phyloP scores from a whole-genome alignment of 2,113 vertebrate species.

The Ceratotherium simum region DNA sequence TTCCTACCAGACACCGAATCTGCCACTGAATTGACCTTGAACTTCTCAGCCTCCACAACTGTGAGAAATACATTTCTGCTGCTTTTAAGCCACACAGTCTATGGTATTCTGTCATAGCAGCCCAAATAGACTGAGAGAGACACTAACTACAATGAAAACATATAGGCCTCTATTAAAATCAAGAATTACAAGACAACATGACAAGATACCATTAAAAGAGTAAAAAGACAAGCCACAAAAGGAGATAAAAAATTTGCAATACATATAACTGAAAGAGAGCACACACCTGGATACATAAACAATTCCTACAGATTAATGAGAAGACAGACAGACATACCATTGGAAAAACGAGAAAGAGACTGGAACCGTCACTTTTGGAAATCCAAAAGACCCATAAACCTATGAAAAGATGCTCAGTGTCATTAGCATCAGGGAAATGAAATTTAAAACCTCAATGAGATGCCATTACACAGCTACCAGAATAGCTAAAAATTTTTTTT shows the following conservation, averaged over 20 bases:
- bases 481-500: neutral
- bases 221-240: neutral
- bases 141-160: neutral
- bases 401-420: neutral
- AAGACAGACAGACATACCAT: neutral
- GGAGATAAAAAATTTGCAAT: neutral
- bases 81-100: neutral
- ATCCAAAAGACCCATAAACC: neutral
- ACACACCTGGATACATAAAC: neutral
- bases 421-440: neutral
- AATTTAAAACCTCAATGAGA: neutral
- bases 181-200: neutral
- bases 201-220: neutral
- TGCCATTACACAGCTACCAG: neutral
- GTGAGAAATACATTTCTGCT: neutral
- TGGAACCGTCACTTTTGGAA: neutral
- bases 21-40: neutral
- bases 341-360: neutral
- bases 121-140: neutral
- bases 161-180: neutral
- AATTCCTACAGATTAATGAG: neutral
- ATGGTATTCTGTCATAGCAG: neutral
- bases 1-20: neutral
- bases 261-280: neutral
- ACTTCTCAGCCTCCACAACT: neutral